Evolutionary conservation across 2,113 vertebrate species (phyloP), one percentile per base, ranked within the genome.

Genomic region (Leucopsar rothschildi): DNA sequence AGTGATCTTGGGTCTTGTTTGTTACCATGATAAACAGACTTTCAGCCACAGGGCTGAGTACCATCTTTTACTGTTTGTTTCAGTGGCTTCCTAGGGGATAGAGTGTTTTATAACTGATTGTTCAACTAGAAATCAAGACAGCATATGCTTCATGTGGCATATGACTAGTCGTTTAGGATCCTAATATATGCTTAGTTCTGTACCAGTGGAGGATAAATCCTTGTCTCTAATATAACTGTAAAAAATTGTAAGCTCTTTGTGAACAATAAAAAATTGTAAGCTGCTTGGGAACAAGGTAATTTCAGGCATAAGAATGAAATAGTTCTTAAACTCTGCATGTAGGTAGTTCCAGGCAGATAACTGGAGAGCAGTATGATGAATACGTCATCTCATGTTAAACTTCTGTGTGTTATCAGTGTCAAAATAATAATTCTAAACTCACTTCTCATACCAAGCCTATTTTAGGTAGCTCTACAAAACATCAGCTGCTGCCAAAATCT

Each of bases 391-490:
- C 65, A 50, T 66, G 35, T 88, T 73, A 78, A 86, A 64, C 9
- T 52, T 88, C 64, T 68, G 40, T 49, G 44, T 50, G 63, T 40
- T 79, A 69, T 16, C 88, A 90, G 6, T 42, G 65, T 73, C 79
- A 81, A 94, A 95, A 94, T 64, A 90, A 93, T 73, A 25, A 23
- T 66, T 93, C 52, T 44, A 86, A 92, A 68, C 47, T 45, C 53
- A 42, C 53, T 88, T 93, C 42, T 92, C 76, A 93, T 69, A 90
- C 60, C 47, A 63, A 61, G 29, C 3, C 52, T 93, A 92, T 83
- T 95, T 88, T 56, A 96, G 80, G 82, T 49, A 96, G 68, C 33
- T 90, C 79, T 83, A 2, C 42, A n/a, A 80, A 80, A 91, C 80
- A 49, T 55, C 52, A 86, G 27, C 40, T 81, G 31, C 47, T 69